Conservation (phyloP, 2,888 invertebrate genomes). For the Cantharis lateralis region DNA sequence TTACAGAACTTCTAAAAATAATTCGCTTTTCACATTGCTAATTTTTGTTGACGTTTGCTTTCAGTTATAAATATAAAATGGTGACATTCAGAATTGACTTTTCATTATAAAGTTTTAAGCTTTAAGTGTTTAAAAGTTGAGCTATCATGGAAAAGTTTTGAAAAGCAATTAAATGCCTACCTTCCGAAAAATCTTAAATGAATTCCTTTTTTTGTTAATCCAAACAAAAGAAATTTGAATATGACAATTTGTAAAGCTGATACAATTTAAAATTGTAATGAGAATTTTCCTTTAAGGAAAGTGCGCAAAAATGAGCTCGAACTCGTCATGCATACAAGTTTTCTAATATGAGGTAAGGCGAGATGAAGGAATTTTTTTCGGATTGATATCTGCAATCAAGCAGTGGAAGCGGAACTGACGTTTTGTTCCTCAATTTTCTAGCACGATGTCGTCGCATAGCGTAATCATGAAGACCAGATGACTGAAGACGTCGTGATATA, state of each 20-base stretch:
- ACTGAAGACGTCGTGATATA: constrained; percentile 37
- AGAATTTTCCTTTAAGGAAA: not conserved
- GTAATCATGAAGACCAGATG: constrained; percentile 41
- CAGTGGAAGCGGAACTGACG: constrained; percentile 39
- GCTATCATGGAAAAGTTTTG: not conserved
- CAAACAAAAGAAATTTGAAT: not conserved
- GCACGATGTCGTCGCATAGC: constrained; percentile 35
- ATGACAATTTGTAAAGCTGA: not conserved
- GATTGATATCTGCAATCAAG: constrained; percentile 44
- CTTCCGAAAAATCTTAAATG: not conserved
- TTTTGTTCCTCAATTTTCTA: constrained; percentile 47
- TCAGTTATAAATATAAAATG: constrained; percentile 6
- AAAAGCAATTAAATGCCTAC: not conserved
- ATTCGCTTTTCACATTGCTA: constrained; percentile 15
- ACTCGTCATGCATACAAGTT: constrained; percentile 21
- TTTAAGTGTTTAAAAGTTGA: constrained; percentile 1
- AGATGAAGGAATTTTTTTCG: constrained; percentile 36
- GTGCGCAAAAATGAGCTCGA: not conserved
- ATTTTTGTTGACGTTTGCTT: constrained; percentile 17
- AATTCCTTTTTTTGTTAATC: not conserved
- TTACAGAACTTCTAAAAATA: constrained; percentile 9
- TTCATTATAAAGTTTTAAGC: constrained; percentile 1
- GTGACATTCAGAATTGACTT: constrained; percentile 3
- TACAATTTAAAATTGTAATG: not conserved
- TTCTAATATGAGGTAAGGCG: constrained; percentile 21